phyloP scores from a whole-genome alignment of 2,888 invertebrate genomes.

The Euclidia mi region DNA sequence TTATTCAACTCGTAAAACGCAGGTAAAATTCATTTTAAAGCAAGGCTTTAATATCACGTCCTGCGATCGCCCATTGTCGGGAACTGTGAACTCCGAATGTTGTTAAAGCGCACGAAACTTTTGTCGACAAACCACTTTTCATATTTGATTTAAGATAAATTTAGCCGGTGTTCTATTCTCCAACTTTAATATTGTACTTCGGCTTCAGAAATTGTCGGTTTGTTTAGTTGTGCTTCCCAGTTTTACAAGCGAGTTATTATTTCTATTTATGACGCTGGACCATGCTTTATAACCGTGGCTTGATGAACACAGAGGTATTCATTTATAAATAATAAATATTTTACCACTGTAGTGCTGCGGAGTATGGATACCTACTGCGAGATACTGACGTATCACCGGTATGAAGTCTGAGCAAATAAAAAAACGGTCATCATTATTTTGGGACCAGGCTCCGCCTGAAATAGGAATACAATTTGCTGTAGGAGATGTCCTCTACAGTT shows the following conservation, averaged over 20 bases:
- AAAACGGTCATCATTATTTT: no score
- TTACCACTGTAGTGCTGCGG: no score
- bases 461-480: no score
- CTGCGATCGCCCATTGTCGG: slow-evolving; percentile 38
- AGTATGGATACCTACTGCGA: no score
- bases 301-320: no score
- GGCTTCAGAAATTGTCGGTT: slow-evolving; percentile 16
- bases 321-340: no score
- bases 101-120: slow-evolving; percentile 45
- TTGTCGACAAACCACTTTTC: slow-evolving; percentile 47
- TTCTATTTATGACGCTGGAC: no score
- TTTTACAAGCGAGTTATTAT: neutral
- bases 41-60: slow-evolving; percentile 36
- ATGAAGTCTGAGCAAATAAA: no score
- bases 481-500: no score
- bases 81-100: slow-evolving; percentile 49
- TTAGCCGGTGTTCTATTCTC: slow-evolving; percentile 40
- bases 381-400: no score
- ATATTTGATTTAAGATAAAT: slow-evolving; percentile 51
- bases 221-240: slow-evolving; percentile 10
- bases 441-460: no score
- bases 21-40: slow-evolving; percentile 35
- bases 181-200: slow-evolving; percentile 31
- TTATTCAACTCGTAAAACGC: slow-evolving; percentile 24
- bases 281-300: no score